These are phyloP conservation scores for Xenopus tropicalis DNA, from an alignment of 2,113 vertebrate species.

Conservation along the genomic window UCB_Xtro_10.0 CM004443.2:164400501-164401000, in stretches of 20 bases:
- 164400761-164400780: conserved; percentile 42
- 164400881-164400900: conserved; percentile 34
- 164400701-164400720: conserved; percentile 21
- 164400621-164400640: background rate
- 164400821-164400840: conserved; percentile 40
- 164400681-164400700: conserved; percentile 15
- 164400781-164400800: conserved; percentile 44
- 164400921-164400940: background rate
- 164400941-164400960: background rate
- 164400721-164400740: conserved; percentile 41
- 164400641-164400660: background rate
- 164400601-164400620: too few species aligned
- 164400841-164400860: conserved; percentile 42
- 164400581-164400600: too few species aligned
- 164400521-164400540: too few species aligned
- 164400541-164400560: too few species aligned
- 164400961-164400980: background rate
- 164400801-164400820: conserved; percentile 43
- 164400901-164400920: conserved; percentile 29
- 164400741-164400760: conserved; percentile 35
- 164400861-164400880: conserved; percentile 45
- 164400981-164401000: too few species aligned
- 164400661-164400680: background rate
- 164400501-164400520: too few species aligned
- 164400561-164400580: too few species aligned